A percentile compares a stretch with the other conserved stretches of the same genome.
Evolutionary conservation across 2,888 invertebrate species (phyloP).

Genomic region (Ditula angustiorana): DNA sequence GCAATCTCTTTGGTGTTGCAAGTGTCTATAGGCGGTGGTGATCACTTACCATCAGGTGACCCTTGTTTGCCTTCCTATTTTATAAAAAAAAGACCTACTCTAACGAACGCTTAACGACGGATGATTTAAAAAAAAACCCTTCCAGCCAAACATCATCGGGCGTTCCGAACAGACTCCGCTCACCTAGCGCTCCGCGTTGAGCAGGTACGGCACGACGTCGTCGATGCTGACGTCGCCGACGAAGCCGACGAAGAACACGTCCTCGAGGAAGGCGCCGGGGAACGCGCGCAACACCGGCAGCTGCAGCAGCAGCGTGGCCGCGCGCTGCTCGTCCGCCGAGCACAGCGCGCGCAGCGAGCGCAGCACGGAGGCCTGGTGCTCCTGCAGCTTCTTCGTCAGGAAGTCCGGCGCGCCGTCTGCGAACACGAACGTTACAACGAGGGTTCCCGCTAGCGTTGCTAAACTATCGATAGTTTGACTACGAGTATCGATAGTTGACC

Average conservation of each 20-base stretch:
- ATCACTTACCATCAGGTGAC: too few species aligned
- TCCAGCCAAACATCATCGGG: too few species aligned
- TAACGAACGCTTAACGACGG: too few species aligned
- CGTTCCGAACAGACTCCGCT: not conserved
- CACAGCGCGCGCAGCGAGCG: slow-evolving; percentile 71
- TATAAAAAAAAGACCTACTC: too few species aligned
- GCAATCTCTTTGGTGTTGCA: too few species aligned
- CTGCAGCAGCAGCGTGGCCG: slow-evolving; percentile 87
- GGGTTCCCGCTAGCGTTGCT: too few species aligned
- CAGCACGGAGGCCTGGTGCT: slow-evolving; percentile 79
- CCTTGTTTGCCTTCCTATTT: too few species aligned
- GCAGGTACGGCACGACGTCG: slow-evolving; percentile 96
- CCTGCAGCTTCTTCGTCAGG: slow-evolving; percentile 76
- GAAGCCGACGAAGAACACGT: slow-evolving; percentile 96
- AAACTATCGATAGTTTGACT: too few species aligned
- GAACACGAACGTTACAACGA: too few species aligned
- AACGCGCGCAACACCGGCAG: slow-evolving; percentile 90
- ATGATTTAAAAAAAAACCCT: too few species aligned
- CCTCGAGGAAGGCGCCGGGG: slow-evolving; percentile 92
- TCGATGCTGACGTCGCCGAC: slow-evolving; percentile 98
- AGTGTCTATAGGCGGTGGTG: too few species aligned
- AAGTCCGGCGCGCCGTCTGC: slow-evolving; percentile 81
- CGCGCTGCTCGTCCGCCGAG: slow-evolving; percentile 71
- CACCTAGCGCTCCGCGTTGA: slow-evolving; percentile 79
- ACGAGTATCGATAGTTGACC: too few species aligned